Percentiles rank a stretch among this genome's conserved stretches.
Evolutionary conservation across 1,140 invertebrate species (phyloP).

Genomic region (Leptinotarsa defecta): DNA sequence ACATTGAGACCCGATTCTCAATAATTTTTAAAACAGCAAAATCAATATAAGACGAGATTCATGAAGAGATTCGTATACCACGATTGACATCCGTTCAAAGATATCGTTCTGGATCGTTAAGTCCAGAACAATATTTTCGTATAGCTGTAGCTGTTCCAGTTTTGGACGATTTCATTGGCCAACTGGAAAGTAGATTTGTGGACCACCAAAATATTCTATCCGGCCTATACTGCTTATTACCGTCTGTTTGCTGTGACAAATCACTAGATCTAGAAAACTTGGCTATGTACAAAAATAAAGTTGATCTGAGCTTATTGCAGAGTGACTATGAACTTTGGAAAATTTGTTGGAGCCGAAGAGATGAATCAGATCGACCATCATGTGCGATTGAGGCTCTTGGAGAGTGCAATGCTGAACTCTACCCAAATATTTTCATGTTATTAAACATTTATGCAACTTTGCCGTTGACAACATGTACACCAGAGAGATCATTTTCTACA

Average conservation of each 20-base stretch:
- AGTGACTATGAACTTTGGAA: constrained; percentile 2
- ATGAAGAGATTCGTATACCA: constrained; percentile 4
- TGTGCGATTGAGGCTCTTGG: constrained; percentile 15
- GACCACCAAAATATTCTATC: background rate
- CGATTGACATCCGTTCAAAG: constrained; percentile 5
- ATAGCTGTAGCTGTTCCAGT: background rate
- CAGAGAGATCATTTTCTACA: constrained; percentile 19
- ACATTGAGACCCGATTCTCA: background rate
- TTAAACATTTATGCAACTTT: background rate
- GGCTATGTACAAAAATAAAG: background rate
- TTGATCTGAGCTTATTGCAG: background rate
- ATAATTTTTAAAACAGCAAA: background rate
- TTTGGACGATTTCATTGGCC: constrained; percentile 3
- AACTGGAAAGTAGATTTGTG: background rate
- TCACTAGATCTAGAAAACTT: background rate
- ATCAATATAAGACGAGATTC: background rate
- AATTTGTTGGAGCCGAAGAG: background rate
- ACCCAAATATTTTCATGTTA: constrained; percentile 19
- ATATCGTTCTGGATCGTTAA: too few relatives aligned
- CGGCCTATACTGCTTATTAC: background rate
- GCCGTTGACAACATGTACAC: background rate
- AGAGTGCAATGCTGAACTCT: constrained; percentile 21
- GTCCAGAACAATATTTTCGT: constrained; percentile 14
- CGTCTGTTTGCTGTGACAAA: constrained; percentile 2
- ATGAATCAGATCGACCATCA: background rate